Evolutionary conservation across 1,140 invertebrate species (phyloP).

Genomic region (Drosophila yakuba): DNA sequence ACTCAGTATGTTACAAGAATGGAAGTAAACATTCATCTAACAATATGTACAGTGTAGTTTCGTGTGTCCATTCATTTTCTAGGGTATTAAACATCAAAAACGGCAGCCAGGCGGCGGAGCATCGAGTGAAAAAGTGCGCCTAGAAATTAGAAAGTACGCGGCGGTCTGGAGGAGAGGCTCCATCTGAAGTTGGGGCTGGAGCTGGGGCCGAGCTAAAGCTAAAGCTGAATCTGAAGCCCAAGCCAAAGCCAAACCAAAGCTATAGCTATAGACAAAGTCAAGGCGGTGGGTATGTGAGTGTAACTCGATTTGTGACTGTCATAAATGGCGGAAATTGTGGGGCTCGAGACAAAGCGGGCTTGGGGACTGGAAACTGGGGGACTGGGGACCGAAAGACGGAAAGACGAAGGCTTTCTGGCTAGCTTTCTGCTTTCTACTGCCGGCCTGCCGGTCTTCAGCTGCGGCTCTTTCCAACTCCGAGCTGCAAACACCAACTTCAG

Average conservation of each 20-base stretch:
- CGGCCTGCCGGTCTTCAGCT: conserved; percentile 68
- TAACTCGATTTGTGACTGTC: conserved; percentile 83
- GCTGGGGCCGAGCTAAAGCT: conserved; percentile 5
- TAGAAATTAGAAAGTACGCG: conserved; percentile 82
- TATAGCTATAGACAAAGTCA: conserved; percentile 11
- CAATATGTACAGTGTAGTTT: background rate
- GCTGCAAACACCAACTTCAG: background rate
- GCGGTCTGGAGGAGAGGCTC: conserved; percentile 44
- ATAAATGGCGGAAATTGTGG: conserved; percentile 83
- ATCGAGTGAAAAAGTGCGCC: conserved; percentile 60
- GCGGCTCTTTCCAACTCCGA: conserved; percentile 26
- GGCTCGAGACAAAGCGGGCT: conserved; percentile 60
- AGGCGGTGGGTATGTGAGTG: conserved; percentile 64
- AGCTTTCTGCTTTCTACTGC: conserved; percentile 70
- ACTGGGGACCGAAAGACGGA: conserved; percentile 36
- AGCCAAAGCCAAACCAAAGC: conserved; percentile 7
- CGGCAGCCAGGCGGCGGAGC: conserved; percentile 48
- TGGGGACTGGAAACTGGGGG: conserved; percentile 33
- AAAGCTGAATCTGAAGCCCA: conserved; percentile 3
- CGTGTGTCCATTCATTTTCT: background rate
- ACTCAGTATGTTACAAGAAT: too few relatives aligned
- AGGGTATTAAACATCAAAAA: conserved; percentile 52
- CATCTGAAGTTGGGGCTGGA: conserved; percentile 23
- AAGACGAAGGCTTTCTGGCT: conserved; percentile 55
- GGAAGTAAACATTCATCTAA: too few relatives aligned